Evolutionary conservation across 1,140 invertebrate species (phyloP).

Genomic region (Sitophilus oryzae): DNA sequence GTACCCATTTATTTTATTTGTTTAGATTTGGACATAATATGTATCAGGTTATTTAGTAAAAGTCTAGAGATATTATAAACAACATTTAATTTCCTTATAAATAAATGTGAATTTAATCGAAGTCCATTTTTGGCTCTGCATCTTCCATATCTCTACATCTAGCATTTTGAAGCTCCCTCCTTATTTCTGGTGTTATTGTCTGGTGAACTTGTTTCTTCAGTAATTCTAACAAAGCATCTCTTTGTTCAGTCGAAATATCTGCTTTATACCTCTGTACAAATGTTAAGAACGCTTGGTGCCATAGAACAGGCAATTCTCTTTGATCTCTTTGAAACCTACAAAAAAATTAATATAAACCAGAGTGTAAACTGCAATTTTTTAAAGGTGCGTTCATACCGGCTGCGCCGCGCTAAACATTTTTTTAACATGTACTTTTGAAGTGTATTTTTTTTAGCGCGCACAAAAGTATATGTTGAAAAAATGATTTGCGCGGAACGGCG

Average conservation of each 20-base stretch:
- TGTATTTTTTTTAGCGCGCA: no score
- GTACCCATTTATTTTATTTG: no score
- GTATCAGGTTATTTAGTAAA: neutral
- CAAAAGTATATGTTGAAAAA: no score
- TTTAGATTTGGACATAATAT: no score
- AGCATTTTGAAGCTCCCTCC: constrained; percentile 76
- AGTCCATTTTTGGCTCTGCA: constrained; percentile 35
- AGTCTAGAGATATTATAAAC: neutral
- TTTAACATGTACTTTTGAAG: no score
- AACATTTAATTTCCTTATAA: neutral
- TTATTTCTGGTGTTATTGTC: constrained; percentile 77
- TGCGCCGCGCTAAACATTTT: no score
- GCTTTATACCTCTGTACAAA: constrained; percentile 95
- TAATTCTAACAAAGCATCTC: constrained; percentile 75
- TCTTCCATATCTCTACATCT: constrained; percentile 72
- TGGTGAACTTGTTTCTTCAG: constrained; percentile 72
- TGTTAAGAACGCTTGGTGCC: constrained; percentile 92
- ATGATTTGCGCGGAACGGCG: no score
- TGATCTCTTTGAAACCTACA: constrained; percentile 76
- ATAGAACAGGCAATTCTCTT: constrained; percentile 85
- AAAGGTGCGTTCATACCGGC: no score
- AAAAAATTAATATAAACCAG: no score
- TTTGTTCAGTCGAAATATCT: constrained; percentile 89
- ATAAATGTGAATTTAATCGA: constrained; percentile 22
- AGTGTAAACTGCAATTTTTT: no score